These are phyloP conservation scores for Druon quercuslanigerum DNA, from an alignment of 1,140 invertebrate species.

Conservation along the genomic window DNA sequence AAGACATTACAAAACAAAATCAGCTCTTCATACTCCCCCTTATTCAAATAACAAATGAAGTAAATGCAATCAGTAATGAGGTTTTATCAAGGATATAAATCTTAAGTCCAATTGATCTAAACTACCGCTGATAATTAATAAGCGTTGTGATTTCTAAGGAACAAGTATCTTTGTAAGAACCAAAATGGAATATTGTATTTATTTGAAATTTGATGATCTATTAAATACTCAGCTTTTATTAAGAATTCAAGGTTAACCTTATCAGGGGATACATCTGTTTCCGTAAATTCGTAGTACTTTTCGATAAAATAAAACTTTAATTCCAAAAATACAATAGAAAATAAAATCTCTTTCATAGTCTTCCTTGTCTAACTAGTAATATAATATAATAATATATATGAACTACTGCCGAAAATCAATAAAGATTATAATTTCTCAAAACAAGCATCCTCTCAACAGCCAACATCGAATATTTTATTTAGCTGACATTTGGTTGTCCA, in stretches of 20 bases:
- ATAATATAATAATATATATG: not conserved
- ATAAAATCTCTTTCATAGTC: not conserved
- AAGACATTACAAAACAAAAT: not conserved
- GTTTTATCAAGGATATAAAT: too few species aligned
- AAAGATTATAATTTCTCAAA: not conserved
- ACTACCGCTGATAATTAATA: not conserved
- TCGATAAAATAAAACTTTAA: not conserved
- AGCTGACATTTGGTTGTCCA: slow-evolving; percentile 16
- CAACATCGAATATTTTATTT: not conserved
- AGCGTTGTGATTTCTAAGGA: not conserved
- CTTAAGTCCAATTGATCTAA: too few species aligned
- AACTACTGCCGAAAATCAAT: not conserved
- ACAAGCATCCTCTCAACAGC: not conserved
- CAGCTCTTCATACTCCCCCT: not conserved
- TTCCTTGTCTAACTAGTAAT: not conserved
- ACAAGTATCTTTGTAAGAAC: not conserved
- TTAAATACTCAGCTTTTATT: slow-evolving; percentile 11
- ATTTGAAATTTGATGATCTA: not conserved
- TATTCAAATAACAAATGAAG: not conserved
- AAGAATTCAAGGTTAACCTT: not conserved
- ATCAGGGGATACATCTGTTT: slow-evolving; percentile 4
- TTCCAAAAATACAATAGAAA: not conserved
- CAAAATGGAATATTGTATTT: not conserved
- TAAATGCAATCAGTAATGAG: not conserved
- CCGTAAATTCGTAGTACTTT: slow-evolving; percentile 3